These are phyloP conservation scores for Heliopora coerulea DNA, from an alignment of 92 coral and sea anemone species.

Conservation along the genomic window DNA sequence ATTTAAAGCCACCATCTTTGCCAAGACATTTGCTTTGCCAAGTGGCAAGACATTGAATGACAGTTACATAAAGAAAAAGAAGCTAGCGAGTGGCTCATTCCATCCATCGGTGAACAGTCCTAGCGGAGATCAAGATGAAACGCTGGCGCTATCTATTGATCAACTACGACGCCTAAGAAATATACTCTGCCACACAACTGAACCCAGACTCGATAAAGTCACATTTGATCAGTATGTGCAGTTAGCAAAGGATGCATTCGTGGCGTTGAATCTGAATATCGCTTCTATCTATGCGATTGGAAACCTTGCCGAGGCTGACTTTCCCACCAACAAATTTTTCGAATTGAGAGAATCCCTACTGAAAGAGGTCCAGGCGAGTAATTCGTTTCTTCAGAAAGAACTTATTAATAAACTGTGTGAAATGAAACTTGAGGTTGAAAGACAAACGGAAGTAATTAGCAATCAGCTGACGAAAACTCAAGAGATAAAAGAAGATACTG, in stretches of 20 bases:
- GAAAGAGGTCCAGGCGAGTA: too few relatives aligned
- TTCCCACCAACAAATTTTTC: slow-evolving; percentile 41
- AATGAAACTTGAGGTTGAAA: too few relatives aligned
- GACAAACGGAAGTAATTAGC: not conserved
- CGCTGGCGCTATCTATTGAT: slow-evolving; percentile 48
- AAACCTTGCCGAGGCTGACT: slow-evolving; percentile 44
- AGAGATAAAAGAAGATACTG: too few relatives aligned
- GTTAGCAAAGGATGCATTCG: slow-evolving; percentile 47
- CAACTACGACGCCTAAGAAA: slow-evolving; percentile 53
- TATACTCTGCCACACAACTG: slow-evolving; percentile 38
- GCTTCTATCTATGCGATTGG: slow-evolving; percentile 34
- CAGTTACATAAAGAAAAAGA: slow-evolving; percentile 16
- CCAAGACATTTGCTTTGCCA: slow-evolving; percentile 37
- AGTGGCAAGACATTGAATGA: slow-evolving; percentile 36
- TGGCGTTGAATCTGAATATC: slow-evolving; percentile 26
- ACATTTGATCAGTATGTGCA: slow-evolving; percentile 29
- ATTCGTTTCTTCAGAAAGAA: not conserved
- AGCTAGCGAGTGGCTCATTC: slow-evolving; percentile 22
- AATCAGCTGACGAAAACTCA: too few relatives aligned
- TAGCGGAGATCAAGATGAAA: slow-evolving; percentile 41
- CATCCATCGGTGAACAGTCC: slow-evolving; percentile 43
- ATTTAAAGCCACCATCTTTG: slow-evolving; percentile 44
- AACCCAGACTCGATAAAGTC: slow-evolving; percentile 34
- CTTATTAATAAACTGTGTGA: too few relatives aligned
- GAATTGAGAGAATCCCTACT: not conserved